A percentile compares a stretch with the other conserved stretches of the same genome.
phyloP scores from a whole-genome alignment of 1,140 invertebrate species.

The Parapsyche elsis region DNA sequence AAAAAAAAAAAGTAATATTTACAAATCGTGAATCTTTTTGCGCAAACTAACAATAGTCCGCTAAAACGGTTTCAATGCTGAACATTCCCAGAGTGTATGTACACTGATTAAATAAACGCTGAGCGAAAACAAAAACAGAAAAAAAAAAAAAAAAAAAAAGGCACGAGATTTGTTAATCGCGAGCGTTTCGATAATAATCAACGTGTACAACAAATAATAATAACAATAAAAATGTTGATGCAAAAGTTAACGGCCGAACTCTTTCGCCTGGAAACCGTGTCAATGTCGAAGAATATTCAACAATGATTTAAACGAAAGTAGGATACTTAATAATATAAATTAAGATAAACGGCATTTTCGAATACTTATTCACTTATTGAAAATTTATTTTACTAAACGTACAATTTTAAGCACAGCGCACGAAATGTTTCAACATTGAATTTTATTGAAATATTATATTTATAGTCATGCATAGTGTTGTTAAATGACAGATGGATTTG shows the following conservation, averaged over 20 bases:
- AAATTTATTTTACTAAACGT: no score
- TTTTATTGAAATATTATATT: no score
- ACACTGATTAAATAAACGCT: neutral
- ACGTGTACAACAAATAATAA: neutral
- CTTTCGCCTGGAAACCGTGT: conserved; percentile 22
- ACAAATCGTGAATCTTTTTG: neutral
- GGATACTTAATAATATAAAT: neutral
- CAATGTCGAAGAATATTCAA: conserved; percentile 21
- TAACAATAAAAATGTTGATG: neutral
- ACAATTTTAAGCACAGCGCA: no score
- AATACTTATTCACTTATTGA: no score
- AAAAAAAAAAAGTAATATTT: neutral
- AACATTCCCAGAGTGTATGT: neutral
- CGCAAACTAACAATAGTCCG: neutral
- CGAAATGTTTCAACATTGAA: no score
- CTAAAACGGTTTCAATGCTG: neutral
- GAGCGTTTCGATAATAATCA: neutral
- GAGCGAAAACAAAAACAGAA: neutral
- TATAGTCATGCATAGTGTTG: no score
- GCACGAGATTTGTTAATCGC: no score
- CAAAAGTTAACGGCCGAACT: neutral
- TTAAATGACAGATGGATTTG: no score
- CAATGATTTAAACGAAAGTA: neutral
- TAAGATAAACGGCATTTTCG: no score
- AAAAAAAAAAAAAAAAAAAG: no score